phyloP scores from a whole-genome alignment of 2,888 invertebrate genomes.

The Synergus umbraculus region DNA sequence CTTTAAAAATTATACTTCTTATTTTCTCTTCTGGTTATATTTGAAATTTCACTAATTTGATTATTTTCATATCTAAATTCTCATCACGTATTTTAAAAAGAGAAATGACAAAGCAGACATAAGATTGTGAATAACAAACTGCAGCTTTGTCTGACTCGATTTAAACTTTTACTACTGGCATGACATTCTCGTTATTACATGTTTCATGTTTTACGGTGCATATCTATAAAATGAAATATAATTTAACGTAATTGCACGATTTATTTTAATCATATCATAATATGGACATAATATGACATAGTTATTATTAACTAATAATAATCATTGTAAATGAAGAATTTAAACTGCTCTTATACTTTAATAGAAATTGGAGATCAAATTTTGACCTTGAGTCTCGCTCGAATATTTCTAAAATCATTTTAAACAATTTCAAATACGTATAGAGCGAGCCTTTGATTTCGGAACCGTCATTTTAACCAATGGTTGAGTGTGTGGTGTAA shows the following conservation, averaged over 20 bases:
- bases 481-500: conserved; percentile 6
- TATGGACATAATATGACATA: background rate
- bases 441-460: background rate
- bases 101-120: background rate
- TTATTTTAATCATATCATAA: background rate
- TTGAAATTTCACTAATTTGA: too few species aligned
- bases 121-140: background rate
- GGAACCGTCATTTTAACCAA: conserved; percentile 19
- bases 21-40: too few species aligned
- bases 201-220: background rate
- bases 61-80: background rate
- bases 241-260: background rate
- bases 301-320: too few species aligned
- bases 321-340: background rate
- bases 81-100: background rate
- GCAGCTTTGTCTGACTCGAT: background rate
- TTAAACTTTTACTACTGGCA: background rate
- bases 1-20: too few species aligned
- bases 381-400: background rate
- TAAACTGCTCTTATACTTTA: background rate
- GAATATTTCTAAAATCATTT: background rate
- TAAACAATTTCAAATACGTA: background rate
- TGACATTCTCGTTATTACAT: background rate
- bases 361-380: background rate
- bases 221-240: background rate